Evolutionary conservation across 1,140 invertebrate species (phyloP).

Genomic region (Penaeus chinensis): DNA sequence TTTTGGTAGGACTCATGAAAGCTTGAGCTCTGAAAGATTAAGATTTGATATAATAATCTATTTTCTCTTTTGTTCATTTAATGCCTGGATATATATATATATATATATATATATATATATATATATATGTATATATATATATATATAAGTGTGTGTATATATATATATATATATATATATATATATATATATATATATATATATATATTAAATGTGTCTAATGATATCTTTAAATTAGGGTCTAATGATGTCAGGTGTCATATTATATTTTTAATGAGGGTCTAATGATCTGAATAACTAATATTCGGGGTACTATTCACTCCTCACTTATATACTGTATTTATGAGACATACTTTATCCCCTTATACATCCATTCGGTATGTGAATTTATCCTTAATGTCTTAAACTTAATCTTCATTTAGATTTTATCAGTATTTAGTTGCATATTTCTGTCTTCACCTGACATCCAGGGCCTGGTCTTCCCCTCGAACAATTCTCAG

Average conservation of each 20-base stretch:
- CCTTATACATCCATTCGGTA: neutral
- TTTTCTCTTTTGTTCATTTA: slow-evolving; percentile 1
- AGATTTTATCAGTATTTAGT: too few species aligned
- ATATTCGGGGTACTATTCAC: neutral
- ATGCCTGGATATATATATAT: too few species aligned
- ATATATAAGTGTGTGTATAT: too few species aligned
- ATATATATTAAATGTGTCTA: too few species aligned
- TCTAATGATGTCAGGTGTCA: too few species aligned
- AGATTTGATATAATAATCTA: neutral
- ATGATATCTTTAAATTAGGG: too few species aligned
- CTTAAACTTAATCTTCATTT: neutral
- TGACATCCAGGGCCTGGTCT: slow-evolving; percentile 31
- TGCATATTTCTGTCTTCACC: slow-evolving; percentile 3
- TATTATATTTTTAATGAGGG: neutral
- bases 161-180: too few species aligned
- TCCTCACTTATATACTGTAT: neutral
- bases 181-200: too few species aligned
- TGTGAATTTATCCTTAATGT: too few species aligned
- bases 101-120: too few species aligned
- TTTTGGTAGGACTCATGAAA: slow-evolving; percentile 27
- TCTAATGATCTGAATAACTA: slow-evolving; percentile 11
- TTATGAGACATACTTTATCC: neutral
- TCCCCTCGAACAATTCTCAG: slow-evolving; percentile 19
- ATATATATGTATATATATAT: too few species aligned
- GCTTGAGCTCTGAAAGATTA: slow-evolving; percentile 29